Evolutionary conservation across 2,797 vertebrate genomes (phyloP).

Genomic region (Hemitrygon akajei): DNA sequence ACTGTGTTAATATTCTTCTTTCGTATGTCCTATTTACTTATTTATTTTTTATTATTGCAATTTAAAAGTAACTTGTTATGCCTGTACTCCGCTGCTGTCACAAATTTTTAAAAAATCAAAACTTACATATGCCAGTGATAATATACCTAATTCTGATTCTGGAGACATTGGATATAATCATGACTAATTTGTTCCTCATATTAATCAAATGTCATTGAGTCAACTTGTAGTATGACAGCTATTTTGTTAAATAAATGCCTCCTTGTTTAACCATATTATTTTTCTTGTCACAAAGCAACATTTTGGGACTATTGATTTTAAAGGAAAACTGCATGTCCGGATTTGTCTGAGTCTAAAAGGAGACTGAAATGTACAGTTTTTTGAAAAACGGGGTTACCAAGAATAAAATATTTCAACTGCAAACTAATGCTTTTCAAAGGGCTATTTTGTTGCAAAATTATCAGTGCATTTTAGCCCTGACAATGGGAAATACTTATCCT

Average conservation of each 20-base stretch:
- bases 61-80: too few species aligned
- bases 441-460: background rate
- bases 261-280: background rate
- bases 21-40: too few species aligned
- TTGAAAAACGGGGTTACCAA: background rate
- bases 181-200: background rate
- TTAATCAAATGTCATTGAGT: background rate
- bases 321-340: background rate
- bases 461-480: background rate
- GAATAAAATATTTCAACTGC: background rate
- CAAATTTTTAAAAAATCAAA: too few species aligned
- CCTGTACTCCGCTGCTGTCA: too few species aligned
- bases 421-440: slow-evolving; percentile 3
- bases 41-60: too few species aligned
- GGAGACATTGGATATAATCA: background rate
- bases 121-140: too few species aligned
- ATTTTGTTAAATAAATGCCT: background rate
- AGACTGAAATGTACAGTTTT: background rate
- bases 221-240: background rate
- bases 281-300: background rate
- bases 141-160: too few species aligned
- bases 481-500: slow-evolving; percentile 24
- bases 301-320: background rate
- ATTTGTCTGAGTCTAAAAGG: background rate
- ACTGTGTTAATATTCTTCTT: too few species aligned